Evolutionary conservation across 2,888 invertebrate species (phyloP).

Genomic region (Eupithecia dodoneata): DNA sequence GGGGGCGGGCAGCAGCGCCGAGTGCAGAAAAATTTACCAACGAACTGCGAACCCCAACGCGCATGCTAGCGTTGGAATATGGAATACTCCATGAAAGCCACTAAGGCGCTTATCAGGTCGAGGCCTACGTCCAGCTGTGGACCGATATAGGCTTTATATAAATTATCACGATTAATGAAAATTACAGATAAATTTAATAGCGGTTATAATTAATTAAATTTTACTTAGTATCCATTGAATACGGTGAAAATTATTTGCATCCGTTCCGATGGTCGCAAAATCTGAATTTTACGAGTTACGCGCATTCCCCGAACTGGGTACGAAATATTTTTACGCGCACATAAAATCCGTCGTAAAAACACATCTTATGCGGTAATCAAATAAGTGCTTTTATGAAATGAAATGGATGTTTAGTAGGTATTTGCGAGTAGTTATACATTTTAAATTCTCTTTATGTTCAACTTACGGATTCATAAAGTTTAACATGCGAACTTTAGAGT

Average conservation of each 20-base stretch:
- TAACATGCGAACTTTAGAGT: neutral
- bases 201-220: neutral
- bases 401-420: constrained; percentile 31
- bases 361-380: constrained; percentile 28
- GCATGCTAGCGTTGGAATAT: no score
- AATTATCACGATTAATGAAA: neutral
- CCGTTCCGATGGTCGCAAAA: constrained; percentile 35
- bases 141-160: no score
- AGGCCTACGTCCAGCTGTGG: no score
- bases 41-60: no score
- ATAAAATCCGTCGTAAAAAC: constrained; percentile 32
- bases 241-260: constrained; percentile 43
- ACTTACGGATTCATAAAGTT: constrained; percentile 1
- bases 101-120: no score
- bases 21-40: no score
- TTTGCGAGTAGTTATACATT: neutral
- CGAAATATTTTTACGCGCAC: constrained; percentile 35
- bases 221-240: constrained; percentile 35
- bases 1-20: no score
- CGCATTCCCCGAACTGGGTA: constrained; percentile 29
- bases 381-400: constrained; percentile 34
- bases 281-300: constrained; percentile 42
- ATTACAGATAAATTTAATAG: neutral
- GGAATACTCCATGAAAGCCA: no score
- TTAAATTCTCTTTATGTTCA: neutral